Evolutionary conservation across 2,888 invertebrate species (phyloP).

Genomic region (Cenopis cana): DNA sequence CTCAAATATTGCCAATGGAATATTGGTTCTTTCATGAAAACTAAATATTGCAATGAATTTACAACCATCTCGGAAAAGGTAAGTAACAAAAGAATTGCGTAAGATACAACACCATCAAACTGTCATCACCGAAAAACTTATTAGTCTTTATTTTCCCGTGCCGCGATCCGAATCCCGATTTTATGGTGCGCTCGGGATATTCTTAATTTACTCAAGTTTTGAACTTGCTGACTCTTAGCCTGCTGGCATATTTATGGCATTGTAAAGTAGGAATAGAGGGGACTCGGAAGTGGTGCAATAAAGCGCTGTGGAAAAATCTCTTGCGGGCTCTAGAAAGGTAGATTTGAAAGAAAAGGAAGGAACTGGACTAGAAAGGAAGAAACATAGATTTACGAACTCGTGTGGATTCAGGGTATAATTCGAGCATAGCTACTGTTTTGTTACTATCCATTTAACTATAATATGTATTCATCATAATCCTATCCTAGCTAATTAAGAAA

Average conservation of each 20-base stretch:
- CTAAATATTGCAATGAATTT: background rate
- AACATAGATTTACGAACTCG: background rate
- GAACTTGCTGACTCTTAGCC: constrained; percentile 37
- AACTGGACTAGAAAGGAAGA: background rate
- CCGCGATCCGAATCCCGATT: constrained; percentile 29
- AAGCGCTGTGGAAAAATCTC: constrained; percentile 29
- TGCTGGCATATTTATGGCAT: constrained; percentile 37
- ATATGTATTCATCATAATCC: background rate
- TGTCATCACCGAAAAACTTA: constrained; percentile 27
- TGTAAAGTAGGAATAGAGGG: constrained; percentile 37
- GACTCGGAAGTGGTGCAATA: constrained; percentile 36
- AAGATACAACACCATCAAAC: constrained; percentile 20
- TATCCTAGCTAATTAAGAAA: background rate
- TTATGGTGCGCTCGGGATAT: constrained; percentile 27
- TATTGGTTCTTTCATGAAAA: background rate
- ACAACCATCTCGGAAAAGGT: background rate
- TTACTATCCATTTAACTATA: background rate
- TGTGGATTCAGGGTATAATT: background rate
- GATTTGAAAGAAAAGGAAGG: too few species aligned
- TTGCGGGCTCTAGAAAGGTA: constrained; percentile 3
- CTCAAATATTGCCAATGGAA: background rate
- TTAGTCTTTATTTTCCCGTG: constrained; percentile 13
- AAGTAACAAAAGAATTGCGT: background rate
- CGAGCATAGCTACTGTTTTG: background rate
- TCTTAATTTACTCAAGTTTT: constrained; percentile 38